Conservation (phyloP, 2,797 vertebrate species). For the Telmatherina bonti region DNA sequence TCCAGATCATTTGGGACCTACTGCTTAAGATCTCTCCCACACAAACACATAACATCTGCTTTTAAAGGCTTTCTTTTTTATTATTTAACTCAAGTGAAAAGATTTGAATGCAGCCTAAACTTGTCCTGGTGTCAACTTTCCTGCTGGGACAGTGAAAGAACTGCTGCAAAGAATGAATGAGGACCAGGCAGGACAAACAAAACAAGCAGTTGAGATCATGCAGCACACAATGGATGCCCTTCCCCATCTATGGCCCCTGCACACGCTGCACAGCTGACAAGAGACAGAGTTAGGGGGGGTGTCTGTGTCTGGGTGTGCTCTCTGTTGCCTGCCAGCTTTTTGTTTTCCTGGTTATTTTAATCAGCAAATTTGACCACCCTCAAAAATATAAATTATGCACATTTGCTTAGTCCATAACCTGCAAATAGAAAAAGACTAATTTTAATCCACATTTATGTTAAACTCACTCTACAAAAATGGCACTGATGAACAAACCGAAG, state of each 20-base stretch:
- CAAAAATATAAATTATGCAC: background rate
- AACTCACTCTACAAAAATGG: background rate
- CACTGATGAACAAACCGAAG: background rate
- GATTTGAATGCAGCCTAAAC: constrained; percentile 28
- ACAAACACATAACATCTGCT: constrained; percentile 20
- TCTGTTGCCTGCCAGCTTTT: constrained; percentile 36
- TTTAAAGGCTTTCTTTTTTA: constrained; percentile 21
- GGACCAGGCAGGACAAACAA: constrained; percentile 61
- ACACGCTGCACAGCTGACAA: constrained; percentile 56
- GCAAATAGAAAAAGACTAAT: background rate
- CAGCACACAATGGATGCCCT: constrained; percentile 63
- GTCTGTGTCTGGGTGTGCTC: background rate
- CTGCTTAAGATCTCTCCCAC: no score
- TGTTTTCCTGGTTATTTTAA: constrained; percentile 36
- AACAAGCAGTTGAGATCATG: constrained; percentile 70
- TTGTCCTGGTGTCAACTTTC: constrained; percentile 41
- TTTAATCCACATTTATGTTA: background rate
- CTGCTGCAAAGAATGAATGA: constrained; percentile 48
- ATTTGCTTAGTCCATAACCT: no score
- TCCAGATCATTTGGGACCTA: constrained; percentile 17
- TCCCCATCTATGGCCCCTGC: constrained; percentile 39
- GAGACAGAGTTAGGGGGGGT: background rate
- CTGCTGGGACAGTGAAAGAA: constrained; percentile 35
- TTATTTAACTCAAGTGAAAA: constrained; percentile 17
- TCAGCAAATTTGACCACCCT: constrained; percentile 17